Conservation (phyloP, 1,140 invertebrate species). For the Drosophila ogumai region DNA sequence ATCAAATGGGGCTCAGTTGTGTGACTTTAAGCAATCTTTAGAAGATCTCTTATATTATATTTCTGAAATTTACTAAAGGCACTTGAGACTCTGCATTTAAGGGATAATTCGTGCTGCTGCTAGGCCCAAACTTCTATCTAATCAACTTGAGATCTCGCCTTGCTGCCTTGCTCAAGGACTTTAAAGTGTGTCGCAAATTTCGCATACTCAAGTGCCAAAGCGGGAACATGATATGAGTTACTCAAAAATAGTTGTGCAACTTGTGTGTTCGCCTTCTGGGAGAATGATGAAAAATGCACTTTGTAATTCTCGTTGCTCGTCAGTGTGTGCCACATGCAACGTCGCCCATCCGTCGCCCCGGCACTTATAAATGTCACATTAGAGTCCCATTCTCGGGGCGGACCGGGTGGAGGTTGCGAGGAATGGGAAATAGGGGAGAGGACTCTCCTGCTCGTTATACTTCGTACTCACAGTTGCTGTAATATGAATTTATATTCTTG, state of each 20-base stretch:
- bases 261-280: slow-evolving; percentile 49
- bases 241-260: slow-evolving; percentile 55
- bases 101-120: background rate
- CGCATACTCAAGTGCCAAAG: slow-evolving; percentile 40
- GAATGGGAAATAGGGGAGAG: background rate
- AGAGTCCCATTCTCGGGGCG: slow-evolving; percentile 54
- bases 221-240: slow-evolving; percentile 54
- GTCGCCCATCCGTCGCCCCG: slow-evolving; percentile 66
- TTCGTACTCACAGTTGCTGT: slow-evolving; percentile 46
- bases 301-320: slow-evolving; percentile 77
- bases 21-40: background rate
- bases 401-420: background rate
- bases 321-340: slow-evolving; percentile 66
- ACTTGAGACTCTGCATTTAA: background rate
- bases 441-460: slow-evolving; percentile 67
- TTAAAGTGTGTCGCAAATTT: slow-evolving; percentile 45
- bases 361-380: slow-evolving; percentile 81
- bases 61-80: background rate
- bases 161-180: slow-evolving; percentile 22
- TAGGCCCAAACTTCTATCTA: slow-evolving; percentile 14
- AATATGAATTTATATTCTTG: slow-evolving; percentile 60
- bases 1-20: slow-evolving; percentile 5
- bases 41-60: background rate
- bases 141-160: slow-evolving; percentile 20
- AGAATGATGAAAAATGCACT: slow-evolving; percentile 77